A percentile compares a stretch with the other conserved stretches of the same genome.
phyloP scores from a whole-genome alignment of 92 coral and sea anemone species.

The Epizoanthus stellaris region DNA sequence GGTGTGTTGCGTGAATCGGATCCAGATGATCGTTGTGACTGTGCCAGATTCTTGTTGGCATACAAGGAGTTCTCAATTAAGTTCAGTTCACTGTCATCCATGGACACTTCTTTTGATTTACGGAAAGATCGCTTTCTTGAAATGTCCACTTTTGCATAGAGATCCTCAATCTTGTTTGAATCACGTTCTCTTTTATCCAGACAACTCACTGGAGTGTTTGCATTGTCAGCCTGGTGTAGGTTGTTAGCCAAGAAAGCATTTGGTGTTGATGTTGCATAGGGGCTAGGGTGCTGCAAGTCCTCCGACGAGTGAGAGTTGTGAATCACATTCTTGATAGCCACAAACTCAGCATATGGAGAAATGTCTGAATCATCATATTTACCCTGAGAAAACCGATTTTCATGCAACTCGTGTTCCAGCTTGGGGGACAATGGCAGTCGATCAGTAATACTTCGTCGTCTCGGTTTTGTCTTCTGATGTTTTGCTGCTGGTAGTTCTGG shows the following conservation, averaged over 20 bases:
- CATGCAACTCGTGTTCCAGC: background rate
- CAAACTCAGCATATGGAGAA: constrained; percentile 84
- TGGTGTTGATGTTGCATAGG: constrained; percentile 83
- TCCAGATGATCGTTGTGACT: constrained; percentile 46
- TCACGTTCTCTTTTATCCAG: constrained; percentile 64
- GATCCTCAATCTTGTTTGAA: constrained; percentile 49
- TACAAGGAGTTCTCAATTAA: constrained; percentile 85
- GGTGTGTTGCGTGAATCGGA: constrained; percentile 57
- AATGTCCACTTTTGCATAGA: constrained; percentile 79
- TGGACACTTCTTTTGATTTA: constrained; percentile 74
- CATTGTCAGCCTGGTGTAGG: constrained; percentile 25
- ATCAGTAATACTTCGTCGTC: constrained; percentile 69
- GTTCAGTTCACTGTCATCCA: constrained; percentile 83
- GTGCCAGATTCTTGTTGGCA: constrained; percentile 76
- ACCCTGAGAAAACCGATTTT: constrained; percentile 55
- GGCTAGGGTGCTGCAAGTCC: constrained; percentile 29
- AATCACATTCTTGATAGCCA: constrained; percentile 21
- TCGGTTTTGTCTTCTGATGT: constrained; percentile 13
- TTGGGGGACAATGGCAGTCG: constrained; percentile 64
- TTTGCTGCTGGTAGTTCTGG: constrained; percentile 80
- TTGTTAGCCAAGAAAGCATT: constrained; percentile 57
- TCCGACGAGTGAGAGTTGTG: constrained; percentile 44
- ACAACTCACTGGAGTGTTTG: constrained; percentile 63
- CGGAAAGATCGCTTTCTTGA: constrained; percentile 69
- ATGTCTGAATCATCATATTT: constrained; percentile 68